Evolutionary conservation across 2,797 vertebrate species (phyloP).

Genomic region (Amblyopsis hoosieri): DNA sequence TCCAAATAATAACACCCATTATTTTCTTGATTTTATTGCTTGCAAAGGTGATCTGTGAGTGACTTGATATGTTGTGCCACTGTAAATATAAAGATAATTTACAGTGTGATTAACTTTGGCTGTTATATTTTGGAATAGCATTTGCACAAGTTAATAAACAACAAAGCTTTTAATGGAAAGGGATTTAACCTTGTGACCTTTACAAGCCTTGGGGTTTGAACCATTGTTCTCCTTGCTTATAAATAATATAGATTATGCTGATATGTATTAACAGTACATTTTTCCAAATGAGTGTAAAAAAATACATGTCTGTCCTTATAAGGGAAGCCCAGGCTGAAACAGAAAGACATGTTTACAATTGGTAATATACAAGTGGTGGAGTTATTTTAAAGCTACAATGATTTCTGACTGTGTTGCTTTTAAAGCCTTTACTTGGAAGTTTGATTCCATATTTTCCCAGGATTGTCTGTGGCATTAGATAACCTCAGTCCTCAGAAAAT

Average conservation of each 20-base stretch:
- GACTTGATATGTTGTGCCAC: slow-evolving; percentile 33
- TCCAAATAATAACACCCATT: slow-evolving; percentile 41
- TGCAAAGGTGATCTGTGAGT: slow-evolving; percentile 11
- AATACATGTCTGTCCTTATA: neutral
- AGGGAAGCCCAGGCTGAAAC: slow-evolving; percentile 11
- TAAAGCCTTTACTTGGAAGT: slow-evolving; percentile 27
- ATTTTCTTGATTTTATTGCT: slow-evolving; percentile 17
- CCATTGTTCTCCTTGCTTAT: slow-evolving; percentile 1
- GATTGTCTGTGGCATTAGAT: too few relatives aligned
- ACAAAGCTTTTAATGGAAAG: slow-evolving; percentile 35
- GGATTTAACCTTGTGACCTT: slow-evolving; percentile 32
- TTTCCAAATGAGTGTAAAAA: neutral
- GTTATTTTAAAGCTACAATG: slow-evolving; percentile 18
- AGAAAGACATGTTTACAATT: slow-evolving; percentile 21
- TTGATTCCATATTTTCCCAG: slow-evolving; percentile 14
- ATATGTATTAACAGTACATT: too few relatives aligned
- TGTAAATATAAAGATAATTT: slow-evolving; percentile 37
- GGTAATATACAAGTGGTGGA: slow-evolving; percentile 23
- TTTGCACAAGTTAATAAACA: slow-evolving; percentile 30
- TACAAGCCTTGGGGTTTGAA: slow-evolving; percentile 18
- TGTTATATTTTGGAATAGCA: neutral
- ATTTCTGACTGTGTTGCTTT: slow-evolving; percentile 25
- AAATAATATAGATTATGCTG: too few relatives aligned
- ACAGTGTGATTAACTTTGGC: slow-evolving; percentile 32
- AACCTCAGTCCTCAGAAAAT: slow-evolving; percentile 10